Evolutionary conservation across 2,888 invertebrate species (phyloP).

Genomic region (Nemapogon koenigi): DNA sequence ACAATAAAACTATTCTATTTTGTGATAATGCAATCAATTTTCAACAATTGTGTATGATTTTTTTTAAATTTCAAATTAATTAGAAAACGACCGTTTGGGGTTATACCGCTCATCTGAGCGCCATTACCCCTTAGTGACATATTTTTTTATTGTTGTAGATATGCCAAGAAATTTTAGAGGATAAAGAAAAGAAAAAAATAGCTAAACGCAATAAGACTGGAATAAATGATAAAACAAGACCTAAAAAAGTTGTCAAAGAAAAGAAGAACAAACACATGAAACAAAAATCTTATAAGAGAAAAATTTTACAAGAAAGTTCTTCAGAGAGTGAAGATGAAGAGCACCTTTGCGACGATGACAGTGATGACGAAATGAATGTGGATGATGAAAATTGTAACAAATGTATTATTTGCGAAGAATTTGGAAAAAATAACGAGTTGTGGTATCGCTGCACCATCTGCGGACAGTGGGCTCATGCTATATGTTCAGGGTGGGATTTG

Average conservation of each 20-base stretch:
- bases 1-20: too few species aligned
- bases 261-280: conserved; percentile 18
- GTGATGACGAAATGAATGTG: conserved; percentile 17
- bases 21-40: too few species aligned
- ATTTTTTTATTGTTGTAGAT: too few species aligned
- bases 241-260: conserved; percentile 17
- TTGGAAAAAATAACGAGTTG: conserved; percentile 21
- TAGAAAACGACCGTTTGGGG: too few species aligned
- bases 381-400: too few species aligned
- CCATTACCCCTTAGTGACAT: too few species aligned
- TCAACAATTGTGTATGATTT: too few species aligned
- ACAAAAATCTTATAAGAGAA: conserved; percentile 19
- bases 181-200: conserved; percentile 18
- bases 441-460: conserved; percentile 22
- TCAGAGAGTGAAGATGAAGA: conserved; percentile 17
- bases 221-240: conserved; percentile 19
- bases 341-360: conserved; percentile 16
- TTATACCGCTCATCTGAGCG: too few species aligned
- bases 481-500: conserved; percentile 22
- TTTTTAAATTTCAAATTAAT: too few species aligned
- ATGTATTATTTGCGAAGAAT: conserved; percentile 21
- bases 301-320: conserved; percentile 18
- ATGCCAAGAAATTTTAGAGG: too few species aligned
- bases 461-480: conserved; percentile 23
- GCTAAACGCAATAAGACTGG: conserved; percentile 16